phyloP scores from a whole-genome alignment of 2,797 vertebrate genomes.

The Rallus crepitans region DNA sequence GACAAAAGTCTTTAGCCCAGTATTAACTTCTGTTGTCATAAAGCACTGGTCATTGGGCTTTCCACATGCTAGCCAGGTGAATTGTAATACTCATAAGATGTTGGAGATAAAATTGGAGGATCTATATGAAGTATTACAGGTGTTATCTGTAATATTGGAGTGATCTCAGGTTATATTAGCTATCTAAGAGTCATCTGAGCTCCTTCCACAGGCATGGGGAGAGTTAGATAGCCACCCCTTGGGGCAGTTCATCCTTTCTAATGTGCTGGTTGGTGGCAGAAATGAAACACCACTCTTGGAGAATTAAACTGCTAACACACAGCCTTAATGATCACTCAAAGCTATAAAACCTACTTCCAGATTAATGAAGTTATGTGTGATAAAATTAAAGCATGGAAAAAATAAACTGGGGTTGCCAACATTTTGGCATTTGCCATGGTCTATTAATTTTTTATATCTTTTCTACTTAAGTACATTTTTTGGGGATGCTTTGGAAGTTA shows the following conservation, averaged over 20 bases:
- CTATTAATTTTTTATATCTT: not conserved
- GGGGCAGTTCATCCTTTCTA: not conserved
- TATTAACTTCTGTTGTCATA: not conserved
- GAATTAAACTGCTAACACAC: not conserved
- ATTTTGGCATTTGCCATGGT: not conserved
- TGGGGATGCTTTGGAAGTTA: not conserved
- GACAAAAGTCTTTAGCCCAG: not conserved
- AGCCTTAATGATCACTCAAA: not conserved
- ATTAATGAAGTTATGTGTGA: not conserved
- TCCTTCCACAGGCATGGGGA: not conserved
- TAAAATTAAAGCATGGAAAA: not conserved
- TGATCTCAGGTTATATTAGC: not conserved
- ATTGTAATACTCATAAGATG: not conserved
- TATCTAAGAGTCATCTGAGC: not conserved
- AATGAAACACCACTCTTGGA: not conserved
- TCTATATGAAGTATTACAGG: not conserved
- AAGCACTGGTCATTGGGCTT: not conserved
- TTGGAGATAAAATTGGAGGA: not conserved
- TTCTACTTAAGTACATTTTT: not conserved
- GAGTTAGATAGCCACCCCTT: not conserved
- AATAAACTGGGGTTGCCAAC: fast-evolving
- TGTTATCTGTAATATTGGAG: not conserved
- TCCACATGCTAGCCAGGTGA: not conserved
- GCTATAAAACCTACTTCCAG: not conserved
- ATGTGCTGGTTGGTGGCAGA: not conserved